Evolutionary conservation across 2,113 vertebrate species (phyloP).

Genomic region (Micromys minutus): DNA sequence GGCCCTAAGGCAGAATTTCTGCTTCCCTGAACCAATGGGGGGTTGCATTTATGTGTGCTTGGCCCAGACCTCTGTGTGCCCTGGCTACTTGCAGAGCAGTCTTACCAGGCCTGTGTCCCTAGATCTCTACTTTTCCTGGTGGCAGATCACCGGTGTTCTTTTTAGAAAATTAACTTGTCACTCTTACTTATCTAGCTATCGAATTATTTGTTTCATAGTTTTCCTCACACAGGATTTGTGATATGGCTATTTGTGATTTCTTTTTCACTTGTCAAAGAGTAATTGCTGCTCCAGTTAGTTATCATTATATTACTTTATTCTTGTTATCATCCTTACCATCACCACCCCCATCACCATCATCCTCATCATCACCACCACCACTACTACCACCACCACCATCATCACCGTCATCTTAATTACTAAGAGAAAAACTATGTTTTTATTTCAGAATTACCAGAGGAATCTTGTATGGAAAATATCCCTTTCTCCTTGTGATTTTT

Average conservation of each 20-base stretch:
- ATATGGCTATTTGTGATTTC: not conserved
- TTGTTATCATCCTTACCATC: too few relatives aligned
- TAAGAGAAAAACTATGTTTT: not conserved
- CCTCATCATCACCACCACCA: too few relatives aligned
- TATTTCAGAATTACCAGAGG: not conserved
- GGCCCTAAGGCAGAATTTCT: too few relatives aligned
- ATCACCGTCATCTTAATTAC: not conserved
- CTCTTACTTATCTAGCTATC: not conserved
- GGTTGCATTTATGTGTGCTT: too few relatives aligned
- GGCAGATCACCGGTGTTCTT: not conserved
- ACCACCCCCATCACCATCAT: too few relatives aligned
- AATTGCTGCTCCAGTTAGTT: not conserved
- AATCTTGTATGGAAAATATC: not conserved
- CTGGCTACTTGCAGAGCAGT: too few relatives aligned
- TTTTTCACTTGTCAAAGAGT: not conserved
- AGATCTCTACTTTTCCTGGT: too few relatives aligned
- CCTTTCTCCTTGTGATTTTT: slow-evolving; percentile 27
- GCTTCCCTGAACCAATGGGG: too few relatives aligned
- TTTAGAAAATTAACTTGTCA: not conserved
- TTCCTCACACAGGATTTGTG: not conserved
- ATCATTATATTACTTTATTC: not conserved
- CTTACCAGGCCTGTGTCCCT: too few relatives aligned
- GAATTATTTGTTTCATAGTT: not conserved
- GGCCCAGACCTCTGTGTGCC: too few relatives aligned
- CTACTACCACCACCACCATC: too few relatives aligned